These are phyloP conservation scores for Hemibagrus wyckioides DNA, from an alignment of 2,113 vertebrate genomes.

Conservation along the genomic window DNA sequence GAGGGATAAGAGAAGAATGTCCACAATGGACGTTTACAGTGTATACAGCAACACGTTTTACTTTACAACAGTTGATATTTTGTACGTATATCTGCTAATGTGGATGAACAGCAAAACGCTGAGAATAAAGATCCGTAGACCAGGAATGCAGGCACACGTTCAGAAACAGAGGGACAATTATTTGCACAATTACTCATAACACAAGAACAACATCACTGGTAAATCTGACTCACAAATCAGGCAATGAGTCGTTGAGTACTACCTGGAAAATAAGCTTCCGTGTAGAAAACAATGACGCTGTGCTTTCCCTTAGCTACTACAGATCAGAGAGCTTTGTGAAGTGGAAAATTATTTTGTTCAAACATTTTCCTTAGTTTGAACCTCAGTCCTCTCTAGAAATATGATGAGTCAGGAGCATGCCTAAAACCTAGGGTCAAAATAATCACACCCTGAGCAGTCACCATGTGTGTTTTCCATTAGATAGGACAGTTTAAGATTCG, in stretches of 20 bases:
- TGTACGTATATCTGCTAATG: too few species aligned
- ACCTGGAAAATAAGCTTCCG: background rate
- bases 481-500: constrained; percentile 9
- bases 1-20: background rate
- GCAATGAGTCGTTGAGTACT: background rate
- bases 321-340: background rate
- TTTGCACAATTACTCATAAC: constrained; percentile 20
- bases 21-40: too few species aligned
- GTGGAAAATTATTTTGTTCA: background rate
- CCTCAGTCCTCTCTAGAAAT: constrained; percentile 1
- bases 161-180: constrained; percentile 11
- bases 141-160: background rate
- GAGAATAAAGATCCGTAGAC: constrained; percentile 21
- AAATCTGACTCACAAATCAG: constrained; percentile 32
- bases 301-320: background rate
- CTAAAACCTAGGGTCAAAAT: constrained; percentile 55
- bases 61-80: too few species aligned
- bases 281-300: background rate
- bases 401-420: constrained; percentile 15
- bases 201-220: background rate
- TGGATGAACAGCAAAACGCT: constrained; percentile 25
- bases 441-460: constrained; percentile 52
- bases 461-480: constrained; percentile 39
- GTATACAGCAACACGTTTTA: too few species aligned
- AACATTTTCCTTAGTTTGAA: background rate